phyloP scores from a whole-genome alignment of 2,113 vertebrate genomes.

The Spea bombifrons region DNA sequence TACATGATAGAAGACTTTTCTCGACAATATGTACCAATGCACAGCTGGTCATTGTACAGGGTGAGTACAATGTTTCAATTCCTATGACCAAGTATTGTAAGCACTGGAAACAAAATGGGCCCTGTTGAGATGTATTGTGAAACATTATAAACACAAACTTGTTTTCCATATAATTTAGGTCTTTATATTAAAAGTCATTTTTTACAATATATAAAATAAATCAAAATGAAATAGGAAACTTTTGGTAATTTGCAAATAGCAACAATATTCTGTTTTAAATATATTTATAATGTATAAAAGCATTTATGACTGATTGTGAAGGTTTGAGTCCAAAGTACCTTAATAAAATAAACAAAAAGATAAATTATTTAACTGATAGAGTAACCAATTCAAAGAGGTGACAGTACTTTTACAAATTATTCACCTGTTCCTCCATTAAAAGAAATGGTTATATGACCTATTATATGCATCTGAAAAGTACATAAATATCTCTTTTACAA shows the following conservation, averaged over 20 bases:
- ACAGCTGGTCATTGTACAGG: no score
- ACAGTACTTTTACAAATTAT: slow-evolving; percentile 5
- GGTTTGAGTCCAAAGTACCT: slow-evolving; percentile 18
- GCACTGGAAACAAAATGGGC: no score
- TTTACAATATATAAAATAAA: slow-evolving; percentile 50
- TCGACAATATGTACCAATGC: no score
- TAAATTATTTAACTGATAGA: slow-evolving; percentile 34
- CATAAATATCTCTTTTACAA: slow-evolving; percentile 40
- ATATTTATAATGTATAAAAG: slow-evolving; percentile 47
- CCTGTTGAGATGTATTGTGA: no score
- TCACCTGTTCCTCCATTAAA: background rate
- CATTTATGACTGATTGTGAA: slow-evolving; percentile 23
- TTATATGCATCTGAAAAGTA: background rate
- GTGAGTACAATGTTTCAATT: no score
- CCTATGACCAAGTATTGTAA: no score
- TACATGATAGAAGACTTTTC: no score
- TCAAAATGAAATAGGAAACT: slow-evolving; percentile 38
- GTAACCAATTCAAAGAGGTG: background rate
- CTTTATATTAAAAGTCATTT: slow-evolving; percentile 48
- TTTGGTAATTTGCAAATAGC: slow-evolving; percentile 45
- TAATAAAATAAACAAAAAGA: slow-evolving; percentile 11
- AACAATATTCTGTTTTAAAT: slow-evolving; percentile 45
- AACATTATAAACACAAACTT: background rate
- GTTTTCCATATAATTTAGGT: slow-evolving; percentile 40
- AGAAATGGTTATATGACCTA: slow-evolving; percentile 32